Base-by-base conservation (phyloP, 2,888 invertebrate genomes). In the Rosalia funebris region DNA sequence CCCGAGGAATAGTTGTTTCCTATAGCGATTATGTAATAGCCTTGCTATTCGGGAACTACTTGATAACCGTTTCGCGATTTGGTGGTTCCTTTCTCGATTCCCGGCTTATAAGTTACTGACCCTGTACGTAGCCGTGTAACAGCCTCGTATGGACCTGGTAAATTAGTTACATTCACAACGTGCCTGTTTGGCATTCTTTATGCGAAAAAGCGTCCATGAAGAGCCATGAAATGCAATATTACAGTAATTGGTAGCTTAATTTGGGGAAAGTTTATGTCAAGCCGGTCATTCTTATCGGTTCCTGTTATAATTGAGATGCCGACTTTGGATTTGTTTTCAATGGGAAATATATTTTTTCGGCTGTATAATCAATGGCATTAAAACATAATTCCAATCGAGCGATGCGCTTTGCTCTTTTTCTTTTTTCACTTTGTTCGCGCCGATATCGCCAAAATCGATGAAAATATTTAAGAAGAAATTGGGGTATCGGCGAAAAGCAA, bases 191-290 rank as follows among this genome's bases (percentile, higher is more conserved):
- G 55, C 56, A 47, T 60, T 63, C 60, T 57, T 63, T 60, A 57
- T 63, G 52, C 17, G 57, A 56, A 60, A 53, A 56, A 58, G 34
- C 54, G 42, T 34, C 44, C 44, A 58, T 19, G 42, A 52, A 46
- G 37, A 48, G 34, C 50, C 52, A 48, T n/a, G n/a, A n/a, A n/a
- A 48, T 53, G 16, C 54, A 32, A 57, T 62, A 53, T 53, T 47
- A 36, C 42, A 37, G 56, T 63, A 63, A 63, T 63, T 63, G 60
- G 57, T 46, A 9, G 57, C 46, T 63, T 54, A 60, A 63, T 63
- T 63, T 50, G 50, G 60, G 63, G 63, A 63, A 63, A 63, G 63
- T 63, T 63, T 50, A 34, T 63, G 54, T 63, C 47, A 59, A 60
- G 54, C 54, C 57, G 54, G 54, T 41, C 57, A 54, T 55, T 53